Percentiles rank a stretch among this genome's conserved stretches.
Evolutionary conservation across 1,140 invertebrate species (phyloP).

Genomic region (Habropoda laboriosa): DNA sequence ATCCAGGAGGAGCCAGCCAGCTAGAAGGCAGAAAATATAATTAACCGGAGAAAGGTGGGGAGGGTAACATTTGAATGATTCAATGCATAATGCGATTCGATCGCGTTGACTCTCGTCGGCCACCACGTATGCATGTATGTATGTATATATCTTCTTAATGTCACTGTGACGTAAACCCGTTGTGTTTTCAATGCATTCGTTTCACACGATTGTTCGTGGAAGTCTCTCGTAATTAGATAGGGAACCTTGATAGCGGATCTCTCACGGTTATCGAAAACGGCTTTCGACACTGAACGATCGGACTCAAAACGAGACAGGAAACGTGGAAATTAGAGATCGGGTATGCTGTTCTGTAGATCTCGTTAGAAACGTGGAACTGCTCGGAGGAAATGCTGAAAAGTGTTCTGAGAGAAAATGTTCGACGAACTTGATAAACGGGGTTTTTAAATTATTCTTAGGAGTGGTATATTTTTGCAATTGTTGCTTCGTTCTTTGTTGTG

Average conservation of each 20-base stretch:
- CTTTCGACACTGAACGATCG: conserved; percentile 6
- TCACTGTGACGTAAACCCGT: conserved; percentile 48
- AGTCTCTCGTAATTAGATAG: conserved; percentile 31
- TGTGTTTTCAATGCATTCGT: conserved; percentile 36
- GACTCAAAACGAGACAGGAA: neutral
- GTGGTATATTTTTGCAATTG: no score
- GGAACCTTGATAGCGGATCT: conserved; percentile 11
- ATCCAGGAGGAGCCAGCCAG: conserved; percentile 12
- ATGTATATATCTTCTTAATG: conserved; percentile 45
- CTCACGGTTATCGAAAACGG: conserved; percentile 38
- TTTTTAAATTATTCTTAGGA: no score
- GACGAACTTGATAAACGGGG: no score
- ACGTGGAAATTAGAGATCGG: neutral
- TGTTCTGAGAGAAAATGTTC: neutral
- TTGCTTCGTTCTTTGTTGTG: no score
- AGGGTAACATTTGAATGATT: conserved; percentile 47
- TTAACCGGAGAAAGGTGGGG: conserved; percentile 27
- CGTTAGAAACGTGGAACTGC: neutral
- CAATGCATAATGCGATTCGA: conserved; percentile 36
- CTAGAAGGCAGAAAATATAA: conserved; percentile 42
- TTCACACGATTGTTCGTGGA: conserved; percentile 47
- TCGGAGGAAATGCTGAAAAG: neutral
- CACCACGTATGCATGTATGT: neutral
- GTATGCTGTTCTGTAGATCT: neutral
- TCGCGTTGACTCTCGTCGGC: conserved; percentile 32